Base-by-base conservation (phyloP, 2,888 invertebrate genomes). In the Myopa tessellatipennis region DNA sequence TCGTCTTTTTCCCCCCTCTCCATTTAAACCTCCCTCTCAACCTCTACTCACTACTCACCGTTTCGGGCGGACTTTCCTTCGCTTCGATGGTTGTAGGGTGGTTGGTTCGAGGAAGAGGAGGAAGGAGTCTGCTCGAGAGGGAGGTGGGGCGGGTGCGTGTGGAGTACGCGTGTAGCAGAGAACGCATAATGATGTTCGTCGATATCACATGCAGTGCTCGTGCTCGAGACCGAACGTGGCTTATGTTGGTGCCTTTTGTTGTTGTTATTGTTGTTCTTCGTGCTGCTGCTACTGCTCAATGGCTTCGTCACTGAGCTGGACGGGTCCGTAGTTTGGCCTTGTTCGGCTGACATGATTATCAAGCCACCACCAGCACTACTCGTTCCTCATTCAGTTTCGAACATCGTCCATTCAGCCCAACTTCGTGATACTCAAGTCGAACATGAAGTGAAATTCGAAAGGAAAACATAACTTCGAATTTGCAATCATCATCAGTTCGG, bases 301-400 rank as follows among this genome's bases (percentile, higher is more conserved):
- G 26, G 26, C 26, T 26, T 26, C 26, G 67, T 34, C 38, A 34
- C 16, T 14, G 67, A 6, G 63, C 55, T 55, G 5, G 26, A 67
- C 34, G 67, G 38, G 26, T 38, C 34, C 38, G 7, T 38, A 38
- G 67, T 67, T 16, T 52, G 70, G 45, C 52, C 70, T 52, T 14
- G 70, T 34, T 70, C 45, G 52, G 18, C 45, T 70, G 70, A 70
- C 70, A 52, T 52, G 70, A 70, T 70, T 70, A 70, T 70, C 70
- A 18, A 40, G 67, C 40, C 38, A 26, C 26, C 26, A 26, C 26
- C 26, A 26, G 26, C 26, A 26, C 26, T 12, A 68, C 68, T 70
- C 18, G 70, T 52, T n/a, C 10, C 18, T 18, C n/a, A 55, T 55
- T 5, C 26, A 26, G 5, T 55, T 55, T 6, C 16, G 16, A n/a